Percentiles rank a stretch among this genome's conserved stretches.
These are phyloP conservation scores for Gorsachius goisagi DNA, from an alignment of 2,113 vertebrate species.

Conservation along the genomic window DNA sequence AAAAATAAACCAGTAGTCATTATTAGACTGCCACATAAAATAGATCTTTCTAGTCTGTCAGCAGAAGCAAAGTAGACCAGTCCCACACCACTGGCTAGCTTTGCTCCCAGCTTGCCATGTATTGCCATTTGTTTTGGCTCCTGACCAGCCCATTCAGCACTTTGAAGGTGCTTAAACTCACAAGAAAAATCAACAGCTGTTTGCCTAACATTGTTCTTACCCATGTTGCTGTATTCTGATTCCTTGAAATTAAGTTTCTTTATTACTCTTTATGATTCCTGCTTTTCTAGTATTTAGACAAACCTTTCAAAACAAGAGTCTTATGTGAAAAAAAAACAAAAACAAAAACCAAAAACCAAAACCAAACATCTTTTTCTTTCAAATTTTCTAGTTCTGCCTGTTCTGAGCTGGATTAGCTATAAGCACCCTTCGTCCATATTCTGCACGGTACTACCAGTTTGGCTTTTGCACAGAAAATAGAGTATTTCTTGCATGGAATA, in stretches of 20 bases:
- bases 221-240: background rate
- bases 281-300: background rate
- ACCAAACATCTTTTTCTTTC: background rate
- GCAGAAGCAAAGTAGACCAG: background rate
- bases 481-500: background rate
- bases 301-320: background rate
- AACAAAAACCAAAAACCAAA: too few relatives aligned
- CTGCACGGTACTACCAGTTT: background rate
- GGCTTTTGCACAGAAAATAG: background rate
- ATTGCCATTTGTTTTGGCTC: background rate
- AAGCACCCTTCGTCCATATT: accelerated
- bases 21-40: background rate
- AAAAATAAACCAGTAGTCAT: background rate
- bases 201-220: background rate
- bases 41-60: background rate
- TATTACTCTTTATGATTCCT: background rate
- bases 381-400: background rate
- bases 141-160: background rate
- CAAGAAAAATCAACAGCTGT: background rate
- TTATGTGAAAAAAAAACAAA: background rate
- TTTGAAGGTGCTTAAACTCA: background rate
- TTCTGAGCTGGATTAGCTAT: background rate
- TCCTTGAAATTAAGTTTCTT: background rate
- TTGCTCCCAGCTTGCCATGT: background rate
- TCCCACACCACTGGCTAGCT: background rate